Base-by-base conservation (phyloP, 2,888 invertebrate genomes). In the Deilephila porcellus region DNA sequence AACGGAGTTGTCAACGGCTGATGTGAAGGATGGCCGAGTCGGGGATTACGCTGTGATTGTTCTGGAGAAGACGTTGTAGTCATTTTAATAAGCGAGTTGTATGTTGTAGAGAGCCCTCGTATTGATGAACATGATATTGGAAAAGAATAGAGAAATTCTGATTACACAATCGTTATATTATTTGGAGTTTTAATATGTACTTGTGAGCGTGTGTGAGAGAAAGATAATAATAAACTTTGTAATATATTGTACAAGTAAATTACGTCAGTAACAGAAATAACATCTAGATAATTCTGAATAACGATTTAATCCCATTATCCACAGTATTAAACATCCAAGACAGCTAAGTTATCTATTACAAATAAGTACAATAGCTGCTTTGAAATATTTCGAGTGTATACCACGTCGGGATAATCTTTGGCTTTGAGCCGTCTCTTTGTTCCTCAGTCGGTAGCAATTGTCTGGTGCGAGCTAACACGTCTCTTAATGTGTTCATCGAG, bases 361-460 rank as follows among this genome's bases (percentile, higher is more conserved):
- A 56, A 17, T 19, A 34, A 11, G 20, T 45, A 67, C 20, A 67
- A 67, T 67, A 45, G 45, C 4, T 67, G 45, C 63, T 67, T 52
- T 45, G 56, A 56, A 56, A 67, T 52, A 17, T 67, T 14, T 17
- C 52, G 45, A 67, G 52, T 14, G 63, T 37, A 63, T 5, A n/a
- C 20, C 45, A 25, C 52, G 45, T 4, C 45, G 52, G 67, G 25
- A 67, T 52, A 67, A 67, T 67, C 25, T 52, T 67, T 52, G 67
- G 52, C 45, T 64, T 64, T 20, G 11, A 37, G 11, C 4, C 45
- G 3, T 37, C n/a, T 14, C 67, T 67, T 67, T 67, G 64, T 67
- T 52, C 17, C 1, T 34, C 45, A 20, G 64, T 37, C 14, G 45
- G 56, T 19, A 17, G 34, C 34, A 63, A 63, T n/a, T 6, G 67